phyloP scores from a whole-genome alignment of 2,113 vertebrate genomes.

The Heliornis fulica region DNA sequence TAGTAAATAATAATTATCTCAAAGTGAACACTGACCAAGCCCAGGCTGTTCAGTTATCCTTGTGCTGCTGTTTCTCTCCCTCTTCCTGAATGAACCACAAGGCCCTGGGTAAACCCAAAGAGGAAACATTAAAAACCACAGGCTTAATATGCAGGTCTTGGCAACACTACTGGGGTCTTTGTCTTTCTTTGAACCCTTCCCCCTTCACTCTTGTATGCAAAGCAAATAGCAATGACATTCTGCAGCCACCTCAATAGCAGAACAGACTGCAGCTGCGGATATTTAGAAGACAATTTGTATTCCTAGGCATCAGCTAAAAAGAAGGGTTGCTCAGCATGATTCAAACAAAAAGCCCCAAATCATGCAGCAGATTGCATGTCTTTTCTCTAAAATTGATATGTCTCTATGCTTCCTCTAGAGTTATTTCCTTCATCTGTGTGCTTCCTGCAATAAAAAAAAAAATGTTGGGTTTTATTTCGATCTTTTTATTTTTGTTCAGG shows the following conservation, averaged over 20 bases:
- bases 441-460: not conserved
- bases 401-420: not conserved
- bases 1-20: not conserved
- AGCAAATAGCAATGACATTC: not conserved
- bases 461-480: not conserved
- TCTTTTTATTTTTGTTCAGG: not conserved
- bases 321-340: not conserved
- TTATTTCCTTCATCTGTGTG: not conserved
- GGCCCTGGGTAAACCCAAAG: not conserved
- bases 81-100: not conserved
- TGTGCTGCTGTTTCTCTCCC: not conserved
- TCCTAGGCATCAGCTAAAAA: conserved; percentile 30
- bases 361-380: not conserved
- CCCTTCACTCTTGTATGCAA: not conserved
- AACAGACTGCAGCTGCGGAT: conserved; percentile 44
- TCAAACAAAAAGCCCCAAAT: not conserved
- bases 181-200: not conserved
- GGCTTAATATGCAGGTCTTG: not conserved
- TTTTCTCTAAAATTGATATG: not conserved
- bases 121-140: not conserved
- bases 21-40: not conserved
- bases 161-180: not conserved
- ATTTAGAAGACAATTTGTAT: conserved; percentile 22
- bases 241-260: not conserved
- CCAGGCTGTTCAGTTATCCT: not conserved